Conservation (phyloP, 2,888 invertebrate species). For the Hirtodrosophila confusa region DNA sequence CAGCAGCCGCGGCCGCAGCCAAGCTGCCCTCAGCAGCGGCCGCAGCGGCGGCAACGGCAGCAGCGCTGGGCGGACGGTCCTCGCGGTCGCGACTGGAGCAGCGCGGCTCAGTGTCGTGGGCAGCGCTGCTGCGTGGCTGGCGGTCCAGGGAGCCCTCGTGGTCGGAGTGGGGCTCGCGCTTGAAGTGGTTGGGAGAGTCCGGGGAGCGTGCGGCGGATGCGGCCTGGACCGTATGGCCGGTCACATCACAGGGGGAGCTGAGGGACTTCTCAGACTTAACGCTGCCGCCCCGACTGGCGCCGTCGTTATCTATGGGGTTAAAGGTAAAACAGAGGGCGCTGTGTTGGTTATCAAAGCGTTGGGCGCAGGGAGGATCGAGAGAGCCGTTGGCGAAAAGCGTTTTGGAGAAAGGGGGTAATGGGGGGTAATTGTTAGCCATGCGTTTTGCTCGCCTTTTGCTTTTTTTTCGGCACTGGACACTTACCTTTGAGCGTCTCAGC, state of each 20-base stretch:
- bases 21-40: slow-evolving; percentile 77
- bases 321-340: slow-evolving; percentile 77
- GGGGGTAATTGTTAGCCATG: slow-evolving; percentile 56
- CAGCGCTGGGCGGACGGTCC: slow-evolving; percentile 83
- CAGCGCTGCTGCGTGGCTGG: slow-evolving; percentile 50
- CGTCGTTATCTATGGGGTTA: slow-evolving; percentile 80
- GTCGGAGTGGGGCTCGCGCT: slow-evolving; percentile 82
- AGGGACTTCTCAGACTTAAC: slow-evolving; percentile 83
- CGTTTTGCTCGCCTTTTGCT: slow-evolving; percentile 42
- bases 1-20: slow-evolving; percentile 80
- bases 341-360: slow-evolving; percentile 76
- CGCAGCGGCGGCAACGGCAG: slow-evolving; percentile 75
- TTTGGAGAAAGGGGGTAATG: slow-evolving; percentile 4
- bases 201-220: slow-evolving; percentile 58
- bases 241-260: slow-evolving; percentile 76
- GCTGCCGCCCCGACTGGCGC: slow-evolving; percentile 81
- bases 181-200: slow-evolving; percentile 82
- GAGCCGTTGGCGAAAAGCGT: slow-evolving; percentile 19
- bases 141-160: slow-evolving; percentile 79
- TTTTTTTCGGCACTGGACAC: slow-evolving; percentile 46
- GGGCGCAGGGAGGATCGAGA: slow-evolving; percentile 41
- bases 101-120: slow-evolving; percentile 65
- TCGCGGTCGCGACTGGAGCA: slow-evolving; percentile 75
- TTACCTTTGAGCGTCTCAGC: slow-evolving; percentile 66
- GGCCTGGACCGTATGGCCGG: slow-evolving; percentile 45